A percentile compares a stretch with the other conserved stretches of the same genome.
Evolutionary conservation across 2,113 vertebrate genomes (phyloP).

Genomic region (Platysteira castanea): DNA sequence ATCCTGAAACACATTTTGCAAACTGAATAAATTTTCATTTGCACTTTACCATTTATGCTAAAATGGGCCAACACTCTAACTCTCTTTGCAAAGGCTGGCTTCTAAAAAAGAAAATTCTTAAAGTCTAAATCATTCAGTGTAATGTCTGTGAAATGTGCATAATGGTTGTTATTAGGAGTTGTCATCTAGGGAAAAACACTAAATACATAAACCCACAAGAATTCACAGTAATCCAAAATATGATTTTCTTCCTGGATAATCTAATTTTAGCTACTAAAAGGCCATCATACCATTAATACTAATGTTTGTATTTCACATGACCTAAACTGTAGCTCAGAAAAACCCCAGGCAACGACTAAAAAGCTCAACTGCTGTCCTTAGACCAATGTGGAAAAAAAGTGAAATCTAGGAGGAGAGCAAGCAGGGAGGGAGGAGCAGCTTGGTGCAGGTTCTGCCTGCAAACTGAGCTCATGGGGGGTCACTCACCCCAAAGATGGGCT

Average conservation of each 20-base stretch:
- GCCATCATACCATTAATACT: neutral
- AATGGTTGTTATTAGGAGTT: constrained; percentile 30
- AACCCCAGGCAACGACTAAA: neutral
- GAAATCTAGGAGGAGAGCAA: neutral
- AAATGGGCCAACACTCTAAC: neutral
- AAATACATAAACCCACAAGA: constrained; percentile 17
- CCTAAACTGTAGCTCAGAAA: neutral
- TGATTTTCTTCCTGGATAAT: neutral
- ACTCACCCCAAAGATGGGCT: neutral
- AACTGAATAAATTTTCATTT: constrained; percentile 41
- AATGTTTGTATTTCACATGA: neutral
- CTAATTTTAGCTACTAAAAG: neutral
- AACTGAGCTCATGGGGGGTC: neutral
- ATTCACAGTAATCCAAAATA: constrained; percentile 28
- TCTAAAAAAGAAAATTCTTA: neutral
- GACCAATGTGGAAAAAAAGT: neutral
- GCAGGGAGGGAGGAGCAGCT: neutral
- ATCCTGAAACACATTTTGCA: neutral
- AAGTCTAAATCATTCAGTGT: constrained; percentile 4
- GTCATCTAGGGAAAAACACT: neutral
- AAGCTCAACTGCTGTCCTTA: neutral
- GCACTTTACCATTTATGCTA: neutral
- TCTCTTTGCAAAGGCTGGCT: neutral
- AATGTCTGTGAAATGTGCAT: constrained; percentile 28
- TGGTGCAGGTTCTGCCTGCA: neutral